These are phyloP conservation scores for Nothocercus nigrocapillus DNA, from an alignment of 2,113 vertebrate species.

Conservation along the genomic window DNA sequence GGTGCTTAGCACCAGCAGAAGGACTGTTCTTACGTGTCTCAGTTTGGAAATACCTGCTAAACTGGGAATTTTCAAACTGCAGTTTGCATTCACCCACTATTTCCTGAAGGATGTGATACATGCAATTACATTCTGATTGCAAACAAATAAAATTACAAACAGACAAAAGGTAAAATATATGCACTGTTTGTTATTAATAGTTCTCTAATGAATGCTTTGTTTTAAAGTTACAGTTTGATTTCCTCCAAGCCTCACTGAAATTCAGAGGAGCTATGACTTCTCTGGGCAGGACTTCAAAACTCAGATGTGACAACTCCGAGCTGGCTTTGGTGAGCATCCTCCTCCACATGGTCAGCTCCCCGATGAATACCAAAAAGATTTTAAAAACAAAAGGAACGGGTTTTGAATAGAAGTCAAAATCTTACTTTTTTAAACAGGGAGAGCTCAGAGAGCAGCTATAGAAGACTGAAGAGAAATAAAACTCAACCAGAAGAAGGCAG, in stretches of 20 bases:
- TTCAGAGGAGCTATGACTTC: neutral
- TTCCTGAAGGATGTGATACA: neutral
- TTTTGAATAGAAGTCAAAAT: neutral
- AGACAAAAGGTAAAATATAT: neutral
- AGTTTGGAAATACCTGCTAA: neutral
- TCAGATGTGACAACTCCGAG: neutral
- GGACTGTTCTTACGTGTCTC: neutral
- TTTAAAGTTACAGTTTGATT: neutral
- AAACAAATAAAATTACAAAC: neutral
- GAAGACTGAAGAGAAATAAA: neutral
- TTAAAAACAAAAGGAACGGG: neutral
- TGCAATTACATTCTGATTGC: neutral
- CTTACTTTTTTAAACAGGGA: neutral
- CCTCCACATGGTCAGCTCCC: neutral
- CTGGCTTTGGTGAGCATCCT: neutral
- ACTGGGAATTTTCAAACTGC: neutral
- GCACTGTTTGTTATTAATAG: neutral
- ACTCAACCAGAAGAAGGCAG: no score
- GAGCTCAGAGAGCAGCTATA: neutral
- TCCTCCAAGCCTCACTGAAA: neutral
- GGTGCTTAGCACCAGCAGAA: neutral
- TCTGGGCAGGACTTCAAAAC: neutral
- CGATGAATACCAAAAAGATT: neutral
- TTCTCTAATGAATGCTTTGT: neutral
- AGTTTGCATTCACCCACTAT: neutral